phyloP scores from a whole-genome alignment of 1,140 invertebrate genomes.

The Stegodyphus dumicola region DNA sequence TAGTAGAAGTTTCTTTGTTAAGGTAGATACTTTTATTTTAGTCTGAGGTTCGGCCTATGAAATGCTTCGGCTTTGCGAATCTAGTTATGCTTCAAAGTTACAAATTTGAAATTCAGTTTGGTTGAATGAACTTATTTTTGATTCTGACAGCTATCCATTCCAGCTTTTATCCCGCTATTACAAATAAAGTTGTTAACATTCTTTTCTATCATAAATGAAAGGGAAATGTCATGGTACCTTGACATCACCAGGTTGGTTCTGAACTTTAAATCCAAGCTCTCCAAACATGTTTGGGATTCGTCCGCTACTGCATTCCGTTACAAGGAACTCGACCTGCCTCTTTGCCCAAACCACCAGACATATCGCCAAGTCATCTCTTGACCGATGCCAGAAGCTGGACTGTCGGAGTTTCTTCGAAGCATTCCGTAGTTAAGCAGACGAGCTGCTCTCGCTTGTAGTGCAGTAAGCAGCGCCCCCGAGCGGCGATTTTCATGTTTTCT shows the following conservation, averaged over 20 bases:
- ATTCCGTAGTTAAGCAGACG: constrained; percentile 2
- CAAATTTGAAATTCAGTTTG: no score
- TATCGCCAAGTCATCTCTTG: background rate
- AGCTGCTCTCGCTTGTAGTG: background rate
- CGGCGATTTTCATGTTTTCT: background rate
- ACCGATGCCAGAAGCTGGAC: background rate
- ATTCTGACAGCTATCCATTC: no score
- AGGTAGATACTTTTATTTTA: no score
- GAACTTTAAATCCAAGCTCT: no score
- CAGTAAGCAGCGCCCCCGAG: constrained; percentile 4
- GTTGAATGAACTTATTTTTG: no score
- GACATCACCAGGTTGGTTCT: no score
- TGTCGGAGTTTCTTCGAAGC: background rate
- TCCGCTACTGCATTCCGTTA: background rate
- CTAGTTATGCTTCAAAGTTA: no score
- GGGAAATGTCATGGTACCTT: background rate
- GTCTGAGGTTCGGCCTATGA: no score
- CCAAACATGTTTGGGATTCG: background rate
- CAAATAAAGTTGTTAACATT: background rate
- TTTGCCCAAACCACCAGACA: background rate
- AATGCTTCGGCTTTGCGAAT: no score
- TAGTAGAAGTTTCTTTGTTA: no score
- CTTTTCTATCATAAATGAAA: background rate
- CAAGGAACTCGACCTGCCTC: background rate
- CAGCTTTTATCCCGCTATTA: no score